phyloP scores from a whole-genome alignment of 2,797 vertebrate genomes.

The Malurus leucopterus region DNA sequence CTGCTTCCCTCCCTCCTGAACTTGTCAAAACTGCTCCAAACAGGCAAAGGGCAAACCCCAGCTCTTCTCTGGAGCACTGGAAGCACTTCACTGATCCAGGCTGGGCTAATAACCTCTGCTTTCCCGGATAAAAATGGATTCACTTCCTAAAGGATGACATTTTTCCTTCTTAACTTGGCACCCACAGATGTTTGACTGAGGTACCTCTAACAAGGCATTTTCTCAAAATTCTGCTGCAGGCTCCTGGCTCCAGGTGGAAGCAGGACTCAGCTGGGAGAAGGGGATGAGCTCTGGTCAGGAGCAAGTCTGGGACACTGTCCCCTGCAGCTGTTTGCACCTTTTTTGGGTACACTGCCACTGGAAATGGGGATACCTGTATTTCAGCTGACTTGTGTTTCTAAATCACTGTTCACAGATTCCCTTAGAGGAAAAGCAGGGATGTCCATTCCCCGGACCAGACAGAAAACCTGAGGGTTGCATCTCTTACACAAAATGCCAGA shows the following conservation, averaged over 20 bases:
- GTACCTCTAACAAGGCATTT: not conserved
- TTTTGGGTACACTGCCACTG: not conserved
- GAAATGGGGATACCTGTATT: not conserved
- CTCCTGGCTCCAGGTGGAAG: not conserved
- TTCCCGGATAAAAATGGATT: not conserved
- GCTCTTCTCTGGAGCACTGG: not conserved
- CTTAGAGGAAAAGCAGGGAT: not conserved
- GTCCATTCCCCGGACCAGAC: not conserved
- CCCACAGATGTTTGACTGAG: not conserved
- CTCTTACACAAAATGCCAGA: not conserved
- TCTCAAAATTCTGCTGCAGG: not conserved
- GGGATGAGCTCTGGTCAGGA: not conserved
- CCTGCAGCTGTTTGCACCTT: not conserved
- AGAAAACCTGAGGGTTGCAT: not conserved
- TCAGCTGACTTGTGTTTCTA: not conserved
- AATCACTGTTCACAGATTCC: rapidly evolving
- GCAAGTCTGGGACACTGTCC: not conserved
- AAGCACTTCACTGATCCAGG: not conserved
- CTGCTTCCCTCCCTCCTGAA: not conserved
- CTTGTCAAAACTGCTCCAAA: rapidly evolving
- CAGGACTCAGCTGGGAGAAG: not conserved
- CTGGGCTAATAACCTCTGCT: not conserved
- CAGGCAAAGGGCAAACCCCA: not conserved
- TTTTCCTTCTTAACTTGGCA: not conserved
- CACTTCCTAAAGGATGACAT: not conserved